Evolutionary conservation across 2,113 vertebrate species (phyloP).

Genomic region (Delphinus delphis): DNA sequence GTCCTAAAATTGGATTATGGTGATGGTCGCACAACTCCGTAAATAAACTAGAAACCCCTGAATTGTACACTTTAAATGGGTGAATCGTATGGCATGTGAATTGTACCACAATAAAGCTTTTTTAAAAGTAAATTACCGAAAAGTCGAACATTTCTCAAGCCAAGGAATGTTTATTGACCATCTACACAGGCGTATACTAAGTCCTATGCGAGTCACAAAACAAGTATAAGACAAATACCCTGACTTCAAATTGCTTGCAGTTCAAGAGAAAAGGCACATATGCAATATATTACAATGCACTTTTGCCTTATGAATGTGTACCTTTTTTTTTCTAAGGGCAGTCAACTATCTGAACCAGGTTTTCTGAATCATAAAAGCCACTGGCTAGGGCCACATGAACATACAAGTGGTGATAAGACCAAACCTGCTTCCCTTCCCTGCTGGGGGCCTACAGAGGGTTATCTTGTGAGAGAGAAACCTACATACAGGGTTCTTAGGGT

Average conservation of each 20-base stretch:
- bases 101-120: not conserved
- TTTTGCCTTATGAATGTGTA: conserved; percentile 18
- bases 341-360: not conserved
- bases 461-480: not conserved
- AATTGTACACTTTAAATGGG: not conserved
- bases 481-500: not conserved
- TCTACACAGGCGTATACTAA: not conserved
- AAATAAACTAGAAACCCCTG: not conserved
- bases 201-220: not conserved
- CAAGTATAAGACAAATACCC: not conserved
- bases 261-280: not conserved
- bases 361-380: conserved; percentile 1
- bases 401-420: not conserved
- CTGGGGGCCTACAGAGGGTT: not conserved
- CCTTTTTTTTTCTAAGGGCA: not conserved
- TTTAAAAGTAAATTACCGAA: not conserved
- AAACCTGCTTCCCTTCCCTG: not conserved
- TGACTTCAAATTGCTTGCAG: not conserved
- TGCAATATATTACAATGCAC: not conserved
- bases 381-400: not conserved
- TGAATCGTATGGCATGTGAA: not conserved
- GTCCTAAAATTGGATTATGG: not conserved
- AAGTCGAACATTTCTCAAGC: not conserved
- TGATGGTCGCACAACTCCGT: not conserved
- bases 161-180: not conserved